A percentile compares a stretch with the other conserved stretches of the same genome.
Evolutionary conservation across 2,888 invertebrate genomes (phyloP).

Genomic region (Diplazon laetatorius): DNA sequence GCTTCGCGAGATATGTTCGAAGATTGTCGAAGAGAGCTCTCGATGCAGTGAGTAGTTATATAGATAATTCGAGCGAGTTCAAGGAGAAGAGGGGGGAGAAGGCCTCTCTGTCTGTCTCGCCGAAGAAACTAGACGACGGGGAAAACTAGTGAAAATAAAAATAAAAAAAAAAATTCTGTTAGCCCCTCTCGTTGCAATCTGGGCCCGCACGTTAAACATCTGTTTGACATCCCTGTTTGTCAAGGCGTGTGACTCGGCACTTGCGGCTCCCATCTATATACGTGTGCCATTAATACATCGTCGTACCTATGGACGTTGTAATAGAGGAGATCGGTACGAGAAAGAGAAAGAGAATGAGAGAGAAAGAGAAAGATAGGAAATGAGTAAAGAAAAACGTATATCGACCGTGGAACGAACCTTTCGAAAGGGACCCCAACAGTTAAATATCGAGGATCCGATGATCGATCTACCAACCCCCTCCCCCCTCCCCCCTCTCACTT

Average conservation of each 20-base stretch:
- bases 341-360: neutral
- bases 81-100: no score
- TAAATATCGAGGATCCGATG: slow-evolving; percentile 71
- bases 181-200: no score
- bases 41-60: neutral
- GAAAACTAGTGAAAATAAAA: no score
- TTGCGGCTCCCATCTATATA: slow-evolving; percentile 74
- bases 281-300: slow-evolving; percentile 48
- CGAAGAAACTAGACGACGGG: slow-evolving; percentile 43
- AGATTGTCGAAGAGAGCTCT: slow-evolving; percentile 43
- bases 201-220: slow-evolving; percentile 74
- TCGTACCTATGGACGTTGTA: slow-evolving; percentile 39
- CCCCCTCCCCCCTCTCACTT: no score
- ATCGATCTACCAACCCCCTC: slow-evolving; percentile 80
- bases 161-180: no score
- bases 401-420: neutral
- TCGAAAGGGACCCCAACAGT: slow-evolving; percentile 31
- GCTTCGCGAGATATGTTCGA: slow-evolving; percentile 42
- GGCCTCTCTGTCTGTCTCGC: slow-evolving; percentile 45
- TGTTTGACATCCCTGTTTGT: slow-evolving; percentile 83
- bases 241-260: slow-evolving; percentile 83
- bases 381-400: slow-evolving; percentile 39
- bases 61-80: no score
- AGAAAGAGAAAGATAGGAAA: slow-evolving; percentile 9
- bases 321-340: slow-evolving; percentile 17